These are phyloP conservation scores for Polypterus senegalus DNA, from an alignment of 2,113 vertebrate genomes.

Conservation along the genomic window DNA sequence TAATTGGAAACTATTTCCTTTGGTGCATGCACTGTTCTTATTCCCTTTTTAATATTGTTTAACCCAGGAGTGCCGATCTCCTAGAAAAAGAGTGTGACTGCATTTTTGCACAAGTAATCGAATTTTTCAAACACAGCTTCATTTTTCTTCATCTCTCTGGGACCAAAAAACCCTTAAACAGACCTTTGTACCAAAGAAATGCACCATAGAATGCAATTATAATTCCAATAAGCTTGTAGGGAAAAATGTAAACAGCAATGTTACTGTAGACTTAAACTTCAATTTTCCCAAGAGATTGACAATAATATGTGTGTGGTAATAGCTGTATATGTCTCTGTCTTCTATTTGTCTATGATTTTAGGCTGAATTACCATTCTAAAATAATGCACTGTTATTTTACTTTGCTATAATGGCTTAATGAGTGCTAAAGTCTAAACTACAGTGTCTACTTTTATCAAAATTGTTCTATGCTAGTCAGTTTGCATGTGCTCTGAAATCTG, in stretches of 20 bases:
- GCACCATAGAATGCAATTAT: conserved; percentile 52
- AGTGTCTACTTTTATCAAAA: too few species aligned
- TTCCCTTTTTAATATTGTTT: conserved; percentile 49
- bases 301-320: conserved; percentile 58
- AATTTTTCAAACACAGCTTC: conserved; percentile 55
- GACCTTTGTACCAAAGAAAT: conserved; percentile 46
- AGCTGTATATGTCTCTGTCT: conserved; percentile 1
- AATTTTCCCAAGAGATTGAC: conserved; percentile 40
- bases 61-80: conserved; percentile 43
- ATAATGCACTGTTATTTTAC: not conserved
- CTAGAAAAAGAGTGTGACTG: conserved; percentile 38
- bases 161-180: conserved; percentile 57
- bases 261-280: conserved; percentile 32
- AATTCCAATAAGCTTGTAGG: conserved; percentile 50
- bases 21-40: conserved; percentile 28
- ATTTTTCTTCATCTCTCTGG: conserved; percentile 64
- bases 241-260: conserved; percentile 54
- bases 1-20: conserved; percentile 51
- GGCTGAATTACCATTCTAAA: not conserved
- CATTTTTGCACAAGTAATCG: conserved; percentile 61
- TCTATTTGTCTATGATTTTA: not conserved
- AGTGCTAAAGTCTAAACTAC: too few species aligned
- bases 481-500: too few species aligned
- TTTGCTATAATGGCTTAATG: not conserved
- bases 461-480: too few species aligned